A percentile compares a stretch with the other conserved stretches of the same genome.
Evolutionary conservation across 2,797 vertebrate species (phyloP).

Genomic region (Myripristis jacobus): DNA sequence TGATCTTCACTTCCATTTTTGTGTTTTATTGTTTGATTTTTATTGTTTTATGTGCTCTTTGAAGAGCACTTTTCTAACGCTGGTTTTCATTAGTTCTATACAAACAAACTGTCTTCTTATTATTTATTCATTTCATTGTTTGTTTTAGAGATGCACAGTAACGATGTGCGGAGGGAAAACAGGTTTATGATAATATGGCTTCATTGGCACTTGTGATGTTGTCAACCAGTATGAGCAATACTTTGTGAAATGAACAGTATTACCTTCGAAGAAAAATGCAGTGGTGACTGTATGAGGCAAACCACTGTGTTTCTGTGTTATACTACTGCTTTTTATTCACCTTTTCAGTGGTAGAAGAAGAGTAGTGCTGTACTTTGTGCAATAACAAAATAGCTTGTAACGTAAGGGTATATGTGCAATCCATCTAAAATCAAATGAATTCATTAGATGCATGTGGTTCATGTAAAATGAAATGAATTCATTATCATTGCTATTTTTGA

Average conservation of each 20-base stretch:
- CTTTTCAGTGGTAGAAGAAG: conserved; percentile 47
- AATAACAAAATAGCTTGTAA: conserved; percentile 61
- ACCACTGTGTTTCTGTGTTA: conserved; percentile 62
- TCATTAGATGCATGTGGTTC: conserved; percentile 49
- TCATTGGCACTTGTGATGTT: conserved; percentile 53
- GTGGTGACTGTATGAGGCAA: conserved; percentile 56
- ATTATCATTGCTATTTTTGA: conserved; percentile 59
- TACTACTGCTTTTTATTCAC: conserved; percentile 48
- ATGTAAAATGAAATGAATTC: conserved; percentile 20
- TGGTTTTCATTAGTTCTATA: too few species aligned
- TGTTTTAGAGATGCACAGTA: not conserved
- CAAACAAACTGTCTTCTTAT: too few species aligned
- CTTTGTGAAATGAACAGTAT: conserved; percentile 41
- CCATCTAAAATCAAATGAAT: conserved; percentile 8
- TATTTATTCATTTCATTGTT: too few species aligned
- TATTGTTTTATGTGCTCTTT: too few species aligned
- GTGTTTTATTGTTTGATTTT: too few species aligned
- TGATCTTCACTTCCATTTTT: too few species aligned
- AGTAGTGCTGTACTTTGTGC: conserved; percentile 53
- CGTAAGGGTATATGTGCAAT: conserved; percentile 69
- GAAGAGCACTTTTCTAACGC: too few species aligned
- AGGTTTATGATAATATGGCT: conserved; percentile 28
- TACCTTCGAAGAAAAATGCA: conserved; percentile 30
- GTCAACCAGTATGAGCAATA: conserved; percentile 60
- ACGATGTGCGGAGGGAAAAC: conserved; percentile 5